Evolutionary conservation across 1,140 invertebrate species (phyloP).

Genomic region (Riptortus pedestris): DNA sequence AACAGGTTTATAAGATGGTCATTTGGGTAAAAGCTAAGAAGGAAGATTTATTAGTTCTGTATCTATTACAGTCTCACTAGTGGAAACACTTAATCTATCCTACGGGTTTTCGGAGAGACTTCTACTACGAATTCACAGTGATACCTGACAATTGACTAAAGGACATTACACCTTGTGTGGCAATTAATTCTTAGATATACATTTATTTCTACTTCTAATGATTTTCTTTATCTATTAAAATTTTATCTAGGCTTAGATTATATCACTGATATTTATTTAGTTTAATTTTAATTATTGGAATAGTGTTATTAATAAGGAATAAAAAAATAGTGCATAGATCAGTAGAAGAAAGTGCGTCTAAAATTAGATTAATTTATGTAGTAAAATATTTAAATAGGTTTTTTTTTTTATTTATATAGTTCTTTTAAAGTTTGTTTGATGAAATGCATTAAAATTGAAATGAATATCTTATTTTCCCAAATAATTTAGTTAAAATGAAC

Average conservation of each 20-base stretch:
- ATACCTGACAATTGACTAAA: constrained; percentile 11
- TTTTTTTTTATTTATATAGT: too few species aligned
- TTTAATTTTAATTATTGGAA: not conserved
- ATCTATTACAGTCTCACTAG: not conserved
- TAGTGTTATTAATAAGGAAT: not conserved
- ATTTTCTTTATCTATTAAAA: not conserved
- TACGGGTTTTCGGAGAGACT: not conserved
- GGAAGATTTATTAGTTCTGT: constrained; percentile 6
- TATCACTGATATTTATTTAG: constrained; percentile 2
- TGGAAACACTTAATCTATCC: constrained; percentile 3
- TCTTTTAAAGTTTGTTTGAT: too few species aligned
- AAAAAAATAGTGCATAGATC: constrained; percentile 5
- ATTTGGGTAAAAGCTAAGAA: constrained; percentile 3
- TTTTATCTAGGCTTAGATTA: constrained; percentile 6
- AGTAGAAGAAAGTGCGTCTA: not conserved
- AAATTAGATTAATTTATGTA: not conserved
- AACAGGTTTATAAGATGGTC: too few species aligned
- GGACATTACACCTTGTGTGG: not conserved
- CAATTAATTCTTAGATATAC: not conserved
- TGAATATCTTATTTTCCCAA: too few species aligned
- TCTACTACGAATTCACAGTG: not conserved
- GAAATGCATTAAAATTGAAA: too few species aligned
- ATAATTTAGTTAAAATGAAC: too few species aligned
- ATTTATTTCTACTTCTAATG: constrained; percentile 7
- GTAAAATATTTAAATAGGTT: too few species aligned